Conservation (phyloP, 2,888 invertebrate species). For the Sympetrum striolatum region DNA sequence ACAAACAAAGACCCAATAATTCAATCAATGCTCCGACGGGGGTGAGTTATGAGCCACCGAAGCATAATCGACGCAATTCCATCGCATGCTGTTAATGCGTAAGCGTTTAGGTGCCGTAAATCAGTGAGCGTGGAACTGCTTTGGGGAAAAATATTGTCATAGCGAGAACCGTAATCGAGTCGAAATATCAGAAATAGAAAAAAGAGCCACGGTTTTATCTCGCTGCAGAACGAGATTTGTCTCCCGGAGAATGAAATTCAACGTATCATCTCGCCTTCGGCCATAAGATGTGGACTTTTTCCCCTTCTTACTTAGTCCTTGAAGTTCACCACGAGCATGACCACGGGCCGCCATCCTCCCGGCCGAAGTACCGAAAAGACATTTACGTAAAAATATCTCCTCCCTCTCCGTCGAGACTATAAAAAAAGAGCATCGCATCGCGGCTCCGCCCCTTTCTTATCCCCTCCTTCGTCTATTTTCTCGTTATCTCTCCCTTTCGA, state of each 20-base stretch:
- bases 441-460: slow-evolving; percentile 47
- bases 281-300: neutral
- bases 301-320: slow-evolving; percentile 1
- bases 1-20: no score
- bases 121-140: neutral
- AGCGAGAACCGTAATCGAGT: neutral
- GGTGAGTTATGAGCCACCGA: no score
- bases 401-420: neutral
- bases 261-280: neutral
- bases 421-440: neutral
- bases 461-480: slow-evolving; percentile 53
- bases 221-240: neutral
- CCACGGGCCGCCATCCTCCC: slow-evolving; percentile 47
- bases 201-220: neutral
- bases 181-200: neutral
- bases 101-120: neutral
- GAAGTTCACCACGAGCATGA: slow-evolving; percentile 42
- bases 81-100: neutral
- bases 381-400: neutral
- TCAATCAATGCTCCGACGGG: no score
- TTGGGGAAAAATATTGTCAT: neutral
- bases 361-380: slow-evolving; percentile 45
- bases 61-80: no score
- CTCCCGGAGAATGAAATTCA: neutral
- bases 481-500: slow-evolving; percentile 49